Evolutionary conservation across 2,113 vertebrate species (phyloP).

Genomic region (Elachura formosa): DNA sequence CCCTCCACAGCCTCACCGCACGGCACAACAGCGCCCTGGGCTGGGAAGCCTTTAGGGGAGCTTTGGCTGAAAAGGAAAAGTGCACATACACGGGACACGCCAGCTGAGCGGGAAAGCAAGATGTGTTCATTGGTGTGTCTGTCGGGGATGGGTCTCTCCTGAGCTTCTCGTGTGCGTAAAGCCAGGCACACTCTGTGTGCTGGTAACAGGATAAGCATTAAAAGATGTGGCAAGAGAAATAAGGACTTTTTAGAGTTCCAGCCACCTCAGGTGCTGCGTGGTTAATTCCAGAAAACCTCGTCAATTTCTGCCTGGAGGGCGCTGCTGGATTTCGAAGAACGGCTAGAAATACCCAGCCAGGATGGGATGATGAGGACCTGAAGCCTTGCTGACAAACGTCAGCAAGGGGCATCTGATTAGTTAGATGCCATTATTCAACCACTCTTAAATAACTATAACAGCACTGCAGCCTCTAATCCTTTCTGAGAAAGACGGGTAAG

Average conservation of each 20-base stretch:
- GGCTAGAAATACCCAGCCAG: neutral
- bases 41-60: neutral
- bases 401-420: neutral
- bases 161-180: neutral
- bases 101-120: neutral
- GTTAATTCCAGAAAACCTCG: neutral
- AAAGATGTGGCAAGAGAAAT: neutral
- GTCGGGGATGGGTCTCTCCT: neutral
- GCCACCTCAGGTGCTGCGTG: neutral
- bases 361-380: neutral
- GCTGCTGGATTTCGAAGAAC: neutral
- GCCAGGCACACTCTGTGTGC: neutral
- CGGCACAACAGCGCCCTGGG: neutral
- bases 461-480: neutral
- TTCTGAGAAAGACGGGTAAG: constrained; percentile 37
- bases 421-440: neutral
- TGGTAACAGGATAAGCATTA: neutral
- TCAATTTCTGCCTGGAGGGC: neutral
- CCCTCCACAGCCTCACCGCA: neutral
- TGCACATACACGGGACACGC: neutral
- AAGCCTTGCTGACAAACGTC: neutral
- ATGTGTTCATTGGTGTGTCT: neutral
- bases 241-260: neutral
- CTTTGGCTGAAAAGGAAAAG: neutral
- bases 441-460: constrained; percentile 11